These are phyloP conservation scores for Rhipidura dahli DNA, from an alignment of 2,113 vertebrate genomes.

Conservation along the genomic window DNA sequence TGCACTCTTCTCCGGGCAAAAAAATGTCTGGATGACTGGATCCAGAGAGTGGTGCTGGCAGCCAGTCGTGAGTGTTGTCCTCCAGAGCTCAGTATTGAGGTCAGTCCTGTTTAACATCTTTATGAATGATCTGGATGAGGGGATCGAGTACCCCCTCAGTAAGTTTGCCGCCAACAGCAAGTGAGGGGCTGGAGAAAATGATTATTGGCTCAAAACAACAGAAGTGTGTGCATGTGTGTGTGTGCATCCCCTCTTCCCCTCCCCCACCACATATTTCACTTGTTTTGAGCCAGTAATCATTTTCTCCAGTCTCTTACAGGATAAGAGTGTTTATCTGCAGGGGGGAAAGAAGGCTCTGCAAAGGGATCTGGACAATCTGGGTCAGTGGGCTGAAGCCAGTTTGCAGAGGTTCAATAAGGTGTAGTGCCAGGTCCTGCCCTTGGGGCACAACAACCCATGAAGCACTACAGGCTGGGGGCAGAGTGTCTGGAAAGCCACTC, in stretches of 20 bases:
- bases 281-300: neutral
- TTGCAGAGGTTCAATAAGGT: neutral
- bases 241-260: accelerated
- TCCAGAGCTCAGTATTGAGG: neutral
- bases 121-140: neutral
- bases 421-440: neutral
- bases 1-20: neutral
- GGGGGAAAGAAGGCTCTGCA: neutral
- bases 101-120: neutral
- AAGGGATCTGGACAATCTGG: neutral
- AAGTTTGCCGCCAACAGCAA: neutral
- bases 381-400: neutral
- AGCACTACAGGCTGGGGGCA: neutral
- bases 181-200: neutral
- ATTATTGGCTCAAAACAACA: neutral
- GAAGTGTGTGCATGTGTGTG: too few relatives aligned
- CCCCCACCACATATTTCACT: neutral
- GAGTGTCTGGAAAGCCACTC: neutral
- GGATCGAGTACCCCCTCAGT: accelerated
- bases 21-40: neutral
- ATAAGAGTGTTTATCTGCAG: neutral
- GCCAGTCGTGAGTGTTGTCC: neutral
- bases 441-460: neutral
- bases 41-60: neutral
- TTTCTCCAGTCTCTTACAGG: neutral